phyloP scores from a whole-genome alignment of 2,113 vertebrate species.

The Elephantulus edwardii region DNA sequence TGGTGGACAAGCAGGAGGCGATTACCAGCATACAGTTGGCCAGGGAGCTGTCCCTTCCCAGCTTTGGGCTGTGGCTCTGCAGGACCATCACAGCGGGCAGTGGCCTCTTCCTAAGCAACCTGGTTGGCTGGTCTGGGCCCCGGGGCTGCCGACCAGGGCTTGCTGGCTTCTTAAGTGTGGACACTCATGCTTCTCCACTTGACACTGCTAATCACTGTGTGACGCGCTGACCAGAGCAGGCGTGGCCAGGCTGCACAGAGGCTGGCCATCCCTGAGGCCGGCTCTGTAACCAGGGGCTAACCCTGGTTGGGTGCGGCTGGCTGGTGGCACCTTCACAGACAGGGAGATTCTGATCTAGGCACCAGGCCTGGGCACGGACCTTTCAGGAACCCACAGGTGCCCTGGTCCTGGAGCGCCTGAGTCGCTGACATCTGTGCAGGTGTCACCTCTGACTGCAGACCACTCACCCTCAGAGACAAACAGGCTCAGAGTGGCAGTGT shows the following conservation, averaged over 20 bases:
- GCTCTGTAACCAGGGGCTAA: no score
- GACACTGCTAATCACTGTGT: neutral
- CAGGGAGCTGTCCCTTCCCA: conserved; percentile 8
- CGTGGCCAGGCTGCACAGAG: neutral
- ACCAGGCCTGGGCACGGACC: no score
- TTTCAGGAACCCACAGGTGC: no score
- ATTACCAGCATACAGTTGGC: conserved; percentile 63
- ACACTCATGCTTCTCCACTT: neutral
- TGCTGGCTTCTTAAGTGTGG: neutral
- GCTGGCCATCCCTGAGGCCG: neutral
- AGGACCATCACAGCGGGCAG: neutral
- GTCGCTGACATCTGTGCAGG: no score
- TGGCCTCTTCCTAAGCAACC: conserved; percentile 54
- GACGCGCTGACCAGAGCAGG: neutral
- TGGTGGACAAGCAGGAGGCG: conserved; percentile 44
- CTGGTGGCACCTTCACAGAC: no score
- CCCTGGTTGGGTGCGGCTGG: no score
- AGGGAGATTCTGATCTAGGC: no score
- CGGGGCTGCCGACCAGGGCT: neutral
- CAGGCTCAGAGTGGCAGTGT: neutral
- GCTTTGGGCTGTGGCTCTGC: neutral
- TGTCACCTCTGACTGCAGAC: no score
- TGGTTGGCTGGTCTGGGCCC: no score
- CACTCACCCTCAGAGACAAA: neutral
- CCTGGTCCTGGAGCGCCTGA: no score